These are phyloP conservation scores for Charadrius vociferus DNA, from an alignment of 2,113 vertebrate genomes.

Conservation along the genomic window DNA sequence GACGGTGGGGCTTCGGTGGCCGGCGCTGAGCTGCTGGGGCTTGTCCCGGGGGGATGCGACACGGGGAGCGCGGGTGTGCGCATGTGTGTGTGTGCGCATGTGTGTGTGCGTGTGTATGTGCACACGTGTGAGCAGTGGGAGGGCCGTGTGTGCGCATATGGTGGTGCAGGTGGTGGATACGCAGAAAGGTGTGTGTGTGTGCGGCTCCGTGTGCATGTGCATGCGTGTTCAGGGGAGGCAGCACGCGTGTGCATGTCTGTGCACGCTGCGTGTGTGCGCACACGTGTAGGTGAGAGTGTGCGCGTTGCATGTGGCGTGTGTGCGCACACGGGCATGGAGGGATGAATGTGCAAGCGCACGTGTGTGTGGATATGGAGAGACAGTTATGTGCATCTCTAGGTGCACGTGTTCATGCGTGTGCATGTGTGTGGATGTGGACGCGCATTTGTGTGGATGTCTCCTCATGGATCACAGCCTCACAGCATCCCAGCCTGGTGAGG, in stretches of 20 bases:
- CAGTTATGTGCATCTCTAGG: rapidly evolving
- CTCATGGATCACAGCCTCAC: too few relatives aligned
- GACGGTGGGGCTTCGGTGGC: rapidly evolving
- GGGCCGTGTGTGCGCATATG: rapidly evolving
- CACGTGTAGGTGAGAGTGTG: rapidly evolving
- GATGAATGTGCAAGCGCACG: not conserved
- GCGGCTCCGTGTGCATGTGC: rapidly evolving
- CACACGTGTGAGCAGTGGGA: rapidly evolving
- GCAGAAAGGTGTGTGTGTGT: rapidly evolving
- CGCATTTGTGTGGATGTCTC: rapidly evolving
- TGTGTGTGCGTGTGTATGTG: rapidly evolving
- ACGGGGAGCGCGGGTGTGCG: rapidly evolving
- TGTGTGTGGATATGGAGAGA: not conserved
- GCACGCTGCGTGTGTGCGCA: rapidly evolving
- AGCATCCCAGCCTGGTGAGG: too few relatives aligned
- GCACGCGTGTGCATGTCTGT: rapidly evolving
- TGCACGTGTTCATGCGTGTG: rapidly evolving
- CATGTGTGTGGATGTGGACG: not conserved
- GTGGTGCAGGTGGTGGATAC: rapidly evolving
- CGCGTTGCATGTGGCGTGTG: rapidly evolving
- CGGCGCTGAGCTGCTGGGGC: not conserved
- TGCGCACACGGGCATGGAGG: rapidly evolving
- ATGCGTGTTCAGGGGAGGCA: not conserved
- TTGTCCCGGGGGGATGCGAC: rapidly evolving
- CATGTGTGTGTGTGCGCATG: not conserved